These are phyloP conservation scores for Hepsetus odoe DNA, from an alignment of 2,113 vertebrate species.

Conservation along the genomic window DNA sequence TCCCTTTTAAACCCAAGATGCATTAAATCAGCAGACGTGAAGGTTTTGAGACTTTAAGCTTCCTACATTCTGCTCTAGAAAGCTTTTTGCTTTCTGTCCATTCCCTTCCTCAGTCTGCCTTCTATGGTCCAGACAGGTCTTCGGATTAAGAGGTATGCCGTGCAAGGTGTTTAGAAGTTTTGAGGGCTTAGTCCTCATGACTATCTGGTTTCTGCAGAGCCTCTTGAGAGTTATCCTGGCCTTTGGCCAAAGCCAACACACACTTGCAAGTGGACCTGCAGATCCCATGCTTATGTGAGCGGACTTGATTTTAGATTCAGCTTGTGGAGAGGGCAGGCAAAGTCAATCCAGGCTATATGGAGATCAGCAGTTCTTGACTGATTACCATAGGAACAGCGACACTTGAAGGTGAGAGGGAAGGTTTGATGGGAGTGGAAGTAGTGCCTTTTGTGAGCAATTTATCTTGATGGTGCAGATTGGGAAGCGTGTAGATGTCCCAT, in stretches of 20 bases:
- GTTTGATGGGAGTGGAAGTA: not conserved
- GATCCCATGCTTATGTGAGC: not conserved
- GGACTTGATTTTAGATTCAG: not conserved
- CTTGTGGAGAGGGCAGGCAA: not conserved
- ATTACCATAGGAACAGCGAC: not conserved
- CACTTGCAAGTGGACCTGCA: slow-evolving; percentile 13
- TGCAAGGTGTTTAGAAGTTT: not conserved
- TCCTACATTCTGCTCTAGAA: slow-evolving; percentile 40
- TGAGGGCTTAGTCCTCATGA: not conserved
- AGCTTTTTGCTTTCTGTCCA: not conserved
- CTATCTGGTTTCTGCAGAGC: not conserved
- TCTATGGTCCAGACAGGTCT: slow-evolving; percentile 1
- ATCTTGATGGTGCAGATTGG: not conserved
- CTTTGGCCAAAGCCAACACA: not conserved
- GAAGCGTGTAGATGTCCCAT: no score
- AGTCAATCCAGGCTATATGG: slow-evolving; percentile 13
- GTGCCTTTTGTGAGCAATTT: not conserved
- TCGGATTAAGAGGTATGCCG: slow-evolving; percentile 42
- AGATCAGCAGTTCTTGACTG: slow-evolving; percentile 1
- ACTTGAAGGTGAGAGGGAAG: slow-evolving; percentile 1
- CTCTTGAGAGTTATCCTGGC: not conserved
- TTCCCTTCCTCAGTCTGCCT: not conserved
- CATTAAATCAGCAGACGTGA: slow-evolving; percentile 59
- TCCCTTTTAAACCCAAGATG: slow-evolving; percentile 50
- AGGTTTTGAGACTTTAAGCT: slow-evolving; percentile 57